A percentile compares a stretch with the other conserved stretches of the same genome.
These are phyloP conservation scores for Balaenoptera acutorostrata DNA, from an alignment of 2,113 vertebrate species.

Conservation along the genomic window DNA sequence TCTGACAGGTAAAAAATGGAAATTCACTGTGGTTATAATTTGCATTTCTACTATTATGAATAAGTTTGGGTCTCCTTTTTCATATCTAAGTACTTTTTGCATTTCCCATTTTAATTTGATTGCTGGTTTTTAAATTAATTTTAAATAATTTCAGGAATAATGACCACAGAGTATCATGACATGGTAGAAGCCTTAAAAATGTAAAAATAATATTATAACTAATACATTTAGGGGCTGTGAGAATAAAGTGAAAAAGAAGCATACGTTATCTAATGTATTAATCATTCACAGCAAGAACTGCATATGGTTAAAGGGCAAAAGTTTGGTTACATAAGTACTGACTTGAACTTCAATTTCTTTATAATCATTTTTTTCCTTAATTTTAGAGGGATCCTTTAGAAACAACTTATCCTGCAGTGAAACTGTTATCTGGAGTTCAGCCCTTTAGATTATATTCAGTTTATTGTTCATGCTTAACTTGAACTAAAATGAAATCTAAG, in stretches of 20 bases:
- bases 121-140: background rate
- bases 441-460: background rate
- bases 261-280: background rate
- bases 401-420: background rate
- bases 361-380: background rate
- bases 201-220: background rate
- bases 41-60: background rate
- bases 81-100: background rate
- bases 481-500: background rate
- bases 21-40: background rate
- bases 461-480: background rate
- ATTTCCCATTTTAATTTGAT: constrained; percentile 16
- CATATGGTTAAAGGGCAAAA: background rate
- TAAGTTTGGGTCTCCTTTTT: background rate
- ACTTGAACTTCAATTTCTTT: constrained; percentile 9
- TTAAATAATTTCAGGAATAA: background rate
- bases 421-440: background rate
- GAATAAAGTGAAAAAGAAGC: background rate
- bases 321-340: background rate
- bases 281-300: background rate
- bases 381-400: background rate
- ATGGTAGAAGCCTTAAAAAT: background rate
- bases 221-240: background rate
- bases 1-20: background rate
- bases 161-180: background rate